Evolutionary conservation across 2,113 vertebrate species (phyloP).

Genomic region (Etheostoma spectabile): DNA sequence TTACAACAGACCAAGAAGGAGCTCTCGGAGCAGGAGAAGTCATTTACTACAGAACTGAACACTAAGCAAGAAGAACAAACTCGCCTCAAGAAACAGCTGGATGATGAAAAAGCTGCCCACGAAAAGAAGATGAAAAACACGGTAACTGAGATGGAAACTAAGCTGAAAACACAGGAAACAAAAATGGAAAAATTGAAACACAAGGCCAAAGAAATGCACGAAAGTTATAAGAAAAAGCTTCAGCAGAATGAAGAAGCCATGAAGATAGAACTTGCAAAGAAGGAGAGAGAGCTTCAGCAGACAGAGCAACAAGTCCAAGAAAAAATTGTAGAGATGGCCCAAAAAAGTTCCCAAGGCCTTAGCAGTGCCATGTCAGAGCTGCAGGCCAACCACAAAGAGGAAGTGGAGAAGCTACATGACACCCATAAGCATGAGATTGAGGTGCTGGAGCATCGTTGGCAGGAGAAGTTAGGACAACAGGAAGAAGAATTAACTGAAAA

Average conservation of each 20-base stretch:
- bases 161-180: conserved; percentile 89
- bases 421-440: conserved; percentile 83
- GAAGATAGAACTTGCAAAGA: conserved; percentile 90
- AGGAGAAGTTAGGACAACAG: conserved; percentile 86
- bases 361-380: conserved; percentile 87
- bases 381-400: conserved; percentile 90
- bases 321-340: conserved; percentile 90
- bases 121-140: conserved; percentile 83
- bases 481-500: conserved; percentile 88
- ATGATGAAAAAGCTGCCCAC: conserved; percentile 82
- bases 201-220: conserved; percentile 92
- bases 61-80: conserved; percentile 80
- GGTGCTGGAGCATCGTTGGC: conserved; percentile 81
- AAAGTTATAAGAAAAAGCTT: conserved; percentile 90
- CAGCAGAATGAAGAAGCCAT: conserved; percentile 90
- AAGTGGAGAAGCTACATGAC: conserved; percentile 85
- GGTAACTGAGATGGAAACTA: conserved; percentile 87
- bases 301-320: conserved; percentile 91
- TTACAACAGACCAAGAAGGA: conserved; percentile 80
- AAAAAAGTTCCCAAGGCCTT: conserved; percentile 89
- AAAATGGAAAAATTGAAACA: conserved; percentile 91
- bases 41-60: conserved; percentile 76
- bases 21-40: conserved; percentile 85
- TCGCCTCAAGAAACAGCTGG: conserved; percentile 81
- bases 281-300: conserved; percentile 87